Evolutionary conservation across 1,140 invertebrate genomes (phyloP), one percentile per base, ranked within the genome.

Genomic region (Caenorhabditis inopinata): DNA sequence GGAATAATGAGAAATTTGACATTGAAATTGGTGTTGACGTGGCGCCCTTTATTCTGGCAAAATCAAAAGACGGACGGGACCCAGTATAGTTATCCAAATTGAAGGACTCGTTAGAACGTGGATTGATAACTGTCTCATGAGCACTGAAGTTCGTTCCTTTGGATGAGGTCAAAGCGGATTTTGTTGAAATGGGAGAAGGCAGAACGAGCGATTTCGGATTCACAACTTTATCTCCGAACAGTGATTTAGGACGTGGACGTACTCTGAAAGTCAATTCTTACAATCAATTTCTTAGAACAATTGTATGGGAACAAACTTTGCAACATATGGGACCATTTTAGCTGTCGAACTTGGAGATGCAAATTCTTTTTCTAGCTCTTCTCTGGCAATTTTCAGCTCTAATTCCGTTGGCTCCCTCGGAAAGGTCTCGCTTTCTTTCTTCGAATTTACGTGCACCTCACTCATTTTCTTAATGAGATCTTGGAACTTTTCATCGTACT

Each of bases 301-400:
- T 7, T 7, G 14, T 7, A 42, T 42, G 5, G 14, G 38, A 42
- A 18, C 2, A 21, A 1, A 68, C 58, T 18, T 68, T 21, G n/a
- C 58, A 21, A 2, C n/a, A 21, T 38, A 68, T 18, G 58, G 58
- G 1, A 68, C 58, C 58, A 68, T 68, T 42, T 18, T 35, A 11
- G 58, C 58, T 21, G 58, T 68, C 9, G 58, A 68, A 42, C 58
- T 68, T 9, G 58, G 58, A 3, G 58, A 68, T 21, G 58, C 58
- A 32, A 68, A 68, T n/a, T 68, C 58, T 21, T 21, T 68, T 12
- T 68, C 58, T 9, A 68, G 23, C 0, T 68, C 32, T 5, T 68
- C 58, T 21, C 58, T n/a, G 2, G 32, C 32, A 4, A 9, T 29
- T 21, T 68, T 68, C 9, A 68, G 16, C n/a, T 68, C 58, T 7